Evolutionary conservation across 1,140 invertebrate species (phyloP).

Genomic region (Drosophila sp.): DNA sequence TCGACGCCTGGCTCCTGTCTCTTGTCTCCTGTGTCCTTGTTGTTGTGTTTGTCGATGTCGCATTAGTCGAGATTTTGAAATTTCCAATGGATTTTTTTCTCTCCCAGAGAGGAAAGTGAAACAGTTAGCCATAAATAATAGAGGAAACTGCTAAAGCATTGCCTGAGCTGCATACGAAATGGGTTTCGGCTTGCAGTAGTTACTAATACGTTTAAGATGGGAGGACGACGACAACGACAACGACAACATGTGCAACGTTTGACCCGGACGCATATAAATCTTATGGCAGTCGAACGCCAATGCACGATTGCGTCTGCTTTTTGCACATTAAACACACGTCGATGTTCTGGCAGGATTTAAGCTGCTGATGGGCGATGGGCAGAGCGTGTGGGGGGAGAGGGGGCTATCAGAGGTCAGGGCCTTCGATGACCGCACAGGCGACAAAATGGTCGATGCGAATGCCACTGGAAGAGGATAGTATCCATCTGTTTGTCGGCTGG

Average conservation of each 20-base stretch:
- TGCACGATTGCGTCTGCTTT: slow-evolving; percentile 57
- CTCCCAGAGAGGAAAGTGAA: slow-evolving; percentile 34
- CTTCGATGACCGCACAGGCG: slow-evolving; percentile 59
- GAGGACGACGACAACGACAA: slow-evolving; percentile 58
- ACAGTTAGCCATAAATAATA: slow-evolving; percentile 77
- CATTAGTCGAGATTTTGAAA: slow-evolving; percentile 73
- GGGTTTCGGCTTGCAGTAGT: slow-evolving; percentile 47
- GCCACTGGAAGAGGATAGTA: not conserved
- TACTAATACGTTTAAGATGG: slow-evolving; percentile 80
- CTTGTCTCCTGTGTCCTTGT: slow-evolving; percentile 30
- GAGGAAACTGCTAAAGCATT: slow-evolving; percentile 76
- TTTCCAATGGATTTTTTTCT: slow-evolving; percentile 56
- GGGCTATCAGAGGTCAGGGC: not conserved
- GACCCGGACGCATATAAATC: slow-evolving; percentile 70
- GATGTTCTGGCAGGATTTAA: slow-evolving; percentile 42
- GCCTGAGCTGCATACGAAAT: slow-evolving; percentile 76
- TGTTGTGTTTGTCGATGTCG: slow-evolving; percentile 65
- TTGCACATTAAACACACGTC: slow-evolving; percentile 73
- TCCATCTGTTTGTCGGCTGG: slow-evolving; percentile 43
- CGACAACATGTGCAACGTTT: slow-evolving; percentile 79
- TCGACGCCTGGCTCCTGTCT: slow-evolving; percentile 11
- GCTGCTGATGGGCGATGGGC: slow-evolving; percentile 12
- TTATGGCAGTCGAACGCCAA: slow-evolving; percentile 68
- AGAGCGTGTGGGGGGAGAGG: too few relatives aligned
- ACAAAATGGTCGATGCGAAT: slow-evolving; percentile 48